Base-by-base conservation (phyloP, 2,113 vertebrate species). In the Crotophaga sulcirostris region DNA sequence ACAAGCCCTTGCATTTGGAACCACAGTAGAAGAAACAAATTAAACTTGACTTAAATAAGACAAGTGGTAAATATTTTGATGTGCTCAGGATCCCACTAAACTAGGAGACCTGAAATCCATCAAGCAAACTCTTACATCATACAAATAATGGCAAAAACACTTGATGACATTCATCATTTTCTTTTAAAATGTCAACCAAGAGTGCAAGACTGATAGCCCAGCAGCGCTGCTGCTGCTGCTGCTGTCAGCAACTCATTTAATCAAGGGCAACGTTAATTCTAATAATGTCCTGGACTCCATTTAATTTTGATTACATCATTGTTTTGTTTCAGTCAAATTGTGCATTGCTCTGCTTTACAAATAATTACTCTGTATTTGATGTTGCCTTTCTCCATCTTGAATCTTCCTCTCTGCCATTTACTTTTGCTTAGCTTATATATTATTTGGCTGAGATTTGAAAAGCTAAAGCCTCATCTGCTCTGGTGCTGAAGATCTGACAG, bases 221-320 rank as follows among this genome's bases (percentile, higher is more conserved):
- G 86, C 54, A 82, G 63, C 5, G 2, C 13, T 72, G 45, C 60
- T 5, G 2, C 13, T 70, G 44, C 60, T 92, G 74, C 90, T 83
- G 77, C 90, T 87, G 92, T 97, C 96, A 94, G 92, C 85, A 95
- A 34, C 76, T 84, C 87, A 18, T 74, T 73, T 69, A 66, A 96
- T 95, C 93, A 94, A 51, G 54, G 69, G 79, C 85, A 81, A 92
- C 76, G 70, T 74, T 88, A 92, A 90, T 90, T 77, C 95, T 86
- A 70, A 91, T 93, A 87, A 87, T 66, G 86, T 78, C 69, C 70
- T 75, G 31, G 15, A 31, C 80, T 90, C 85, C 90, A 54, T 49
- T 91, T 81, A 60, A 87, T 94, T 93, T 95, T 91, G 55, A 92
- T 94, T 91, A 94, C 93, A 79, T 96, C 94, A 91, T 29, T 72